A percentile compares a stretch with the other conserved stretches of the same genome.
Conservation (phyloP, 2,113 vertebrate genomes). For the Sminthopsis crassicaudata region DNA sequence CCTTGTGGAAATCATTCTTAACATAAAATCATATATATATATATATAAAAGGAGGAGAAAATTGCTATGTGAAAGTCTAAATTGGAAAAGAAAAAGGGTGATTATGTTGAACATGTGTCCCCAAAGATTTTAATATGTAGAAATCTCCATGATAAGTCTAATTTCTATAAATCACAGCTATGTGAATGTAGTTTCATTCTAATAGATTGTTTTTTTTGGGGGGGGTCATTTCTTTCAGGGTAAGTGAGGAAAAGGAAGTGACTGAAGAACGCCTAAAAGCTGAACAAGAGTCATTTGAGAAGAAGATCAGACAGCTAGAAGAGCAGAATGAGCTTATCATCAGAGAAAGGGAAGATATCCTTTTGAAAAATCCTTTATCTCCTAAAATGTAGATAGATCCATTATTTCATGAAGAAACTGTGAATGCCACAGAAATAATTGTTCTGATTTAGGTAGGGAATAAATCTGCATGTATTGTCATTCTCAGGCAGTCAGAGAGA, state of each 20-base stretch:
- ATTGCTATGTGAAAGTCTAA: conserved; percentile 43
- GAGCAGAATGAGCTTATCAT: conserved; percentile 93
- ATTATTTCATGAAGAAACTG: conserved; percentile 74
- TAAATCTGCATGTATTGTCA: conserved; percentile 83
- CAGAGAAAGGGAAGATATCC: conserved; percentile 97
- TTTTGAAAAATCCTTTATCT: conserved; percentile 82
- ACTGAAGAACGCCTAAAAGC: conserved; percentile 92
- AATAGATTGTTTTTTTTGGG: neutral
- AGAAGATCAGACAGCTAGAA: conserved; percentile 94
- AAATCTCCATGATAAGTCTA: conserved; percentile 47
- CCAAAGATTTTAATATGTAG: conserved; percentile 15
- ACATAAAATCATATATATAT: neutral
- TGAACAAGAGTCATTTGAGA: conserved; percentile 94
- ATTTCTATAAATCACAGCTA: conserved; percentile 15
- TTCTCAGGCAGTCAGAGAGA: conserved; percentile 81
- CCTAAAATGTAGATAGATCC: conserved; percentile 60
- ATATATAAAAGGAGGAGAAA: conserved; percentile 39
- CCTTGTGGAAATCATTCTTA: conserved; percentile 39
- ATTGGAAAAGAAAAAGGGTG: neutral
- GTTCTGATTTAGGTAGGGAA: conserved; percentile 83
- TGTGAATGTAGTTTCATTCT: conserved; percentile 36
- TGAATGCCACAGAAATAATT: conserved; percentile 84
- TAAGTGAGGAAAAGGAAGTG: conserved; percentile 97
- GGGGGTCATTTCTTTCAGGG: conserved; percentile 83
- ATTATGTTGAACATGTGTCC: neutral